phyloP scores from a whole-genome alignment of 2,113 vertebrate species.

The Felis chaus region DNA sequence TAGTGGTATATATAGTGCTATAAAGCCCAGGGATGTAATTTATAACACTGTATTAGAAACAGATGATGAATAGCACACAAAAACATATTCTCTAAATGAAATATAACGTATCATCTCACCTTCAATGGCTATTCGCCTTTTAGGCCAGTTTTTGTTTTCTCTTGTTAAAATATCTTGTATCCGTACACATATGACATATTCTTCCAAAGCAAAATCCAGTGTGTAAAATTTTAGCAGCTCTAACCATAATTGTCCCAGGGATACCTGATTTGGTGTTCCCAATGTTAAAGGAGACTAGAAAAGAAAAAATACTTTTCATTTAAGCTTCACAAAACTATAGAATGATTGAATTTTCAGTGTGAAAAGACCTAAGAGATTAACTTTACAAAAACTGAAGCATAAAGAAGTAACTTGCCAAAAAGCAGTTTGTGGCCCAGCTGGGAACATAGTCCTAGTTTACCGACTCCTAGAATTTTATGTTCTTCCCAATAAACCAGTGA shows the following conservation, averaged over 20 bases:
- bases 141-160: conserved; percentile 98
- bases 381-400: conserved; percentile 52
- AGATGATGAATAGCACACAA: conserved; percentile 2
- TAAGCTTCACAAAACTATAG: conserved; percentile 39
- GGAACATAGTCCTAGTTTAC: conserved; percentile 10
- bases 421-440: background rate
- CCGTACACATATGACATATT: conserved; percentile 97
- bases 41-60: background rate
- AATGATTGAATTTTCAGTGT: conserved; percentile 37
- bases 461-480: conserved; percentile 21
- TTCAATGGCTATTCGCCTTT: conserved; percentile 97
- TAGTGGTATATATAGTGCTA: background rate
- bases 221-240: conserved; percentile 98
- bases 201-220: conserved; percentile 97
- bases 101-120: conserved; percentile 82
- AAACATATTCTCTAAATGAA: conserved; percentile 29
- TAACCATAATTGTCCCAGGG: conserved; percentile 95
- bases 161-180: conserved; percentile 93
- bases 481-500: conserved; percentile 49
- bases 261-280: conserved; percentile 84
- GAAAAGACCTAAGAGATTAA: background rate
- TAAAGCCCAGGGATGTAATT: conserved; percentile 4
- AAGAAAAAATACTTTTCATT: conserved; percentile 75
- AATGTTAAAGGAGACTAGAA: conserved; percentile 90
- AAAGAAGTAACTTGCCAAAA: conserved; percentile 26